Percentiles rank a stretch among this genome's conserved stretches.
Evolutionary conservation across 2,797 vertebrate species (phyloP).

Genomic region (Paedocypris micromegethes): DNA sequence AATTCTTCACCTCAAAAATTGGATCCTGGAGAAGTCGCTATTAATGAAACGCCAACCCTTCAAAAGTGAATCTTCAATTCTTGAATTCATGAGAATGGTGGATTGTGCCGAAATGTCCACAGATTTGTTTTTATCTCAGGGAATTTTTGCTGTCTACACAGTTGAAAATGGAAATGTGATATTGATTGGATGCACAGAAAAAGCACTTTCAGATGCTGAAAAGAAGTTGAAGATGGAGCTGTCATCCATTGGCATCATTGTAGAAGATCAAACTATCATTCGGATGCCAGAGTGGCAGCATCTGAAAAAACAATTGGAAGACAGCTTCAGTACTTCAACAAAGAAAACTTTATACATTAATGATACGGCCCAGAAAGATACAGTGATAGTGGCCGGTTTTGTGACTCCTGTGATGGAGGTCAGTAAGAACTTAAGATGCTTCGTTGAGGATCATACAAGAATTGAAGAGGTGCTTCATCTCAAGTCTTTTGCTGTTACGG

Average conservation of each 20-base stretch:
- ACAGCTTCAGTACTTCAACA: slow-evolving; percentile 52
- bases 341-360: slow-evolving; percentile 53
- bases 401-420: slow-evolving; percentile 59
- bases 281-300: slow-evolving; percentile 60
- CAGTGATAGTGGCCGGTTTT: slow-evolving; percentile 68
- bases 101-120: slow-evolving; percentile 62
- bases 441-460: slow-evolving; percentile 60
- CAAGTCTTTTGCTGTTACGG: slow-evolving; percentile 50
- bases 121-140: slow-evolving; percentile 65
- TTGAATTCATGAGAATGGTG: slow-evolving; percentile 64
- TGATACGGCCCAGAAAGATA: slow-evolving; percentile 1
- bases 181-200: slow-evolving; percentile 58
- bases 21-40: slow-evolving; percentile 63
- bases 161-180: slow-evolving; percentile 52
- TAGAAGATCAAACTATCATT: slow-evolving; percentile 63
- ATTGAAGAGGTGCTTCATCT: slow-evolving; percentile 57
- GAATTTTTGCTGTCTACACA: slow-evolving; percentile 65
- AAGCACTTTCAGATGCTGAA: slow-evolving; percentile 64
- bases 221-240: slow-evolving; percentile 59
- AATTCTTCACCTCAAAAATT: slow-evolving; percentile 63
- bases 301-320: slow-evolving; percentile 49
- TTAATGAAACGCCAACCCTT: slow-evolving; percentile 54
- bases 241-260: slow-evolving; percentile 40
- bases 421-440: slow-evolving; percentile 55
- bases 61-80: slow-evolving; percentile 50